Base-by-base conservation (phyloP, 2,113 vertebrate genomes). In the Pluvialis apricaria region DNA sequence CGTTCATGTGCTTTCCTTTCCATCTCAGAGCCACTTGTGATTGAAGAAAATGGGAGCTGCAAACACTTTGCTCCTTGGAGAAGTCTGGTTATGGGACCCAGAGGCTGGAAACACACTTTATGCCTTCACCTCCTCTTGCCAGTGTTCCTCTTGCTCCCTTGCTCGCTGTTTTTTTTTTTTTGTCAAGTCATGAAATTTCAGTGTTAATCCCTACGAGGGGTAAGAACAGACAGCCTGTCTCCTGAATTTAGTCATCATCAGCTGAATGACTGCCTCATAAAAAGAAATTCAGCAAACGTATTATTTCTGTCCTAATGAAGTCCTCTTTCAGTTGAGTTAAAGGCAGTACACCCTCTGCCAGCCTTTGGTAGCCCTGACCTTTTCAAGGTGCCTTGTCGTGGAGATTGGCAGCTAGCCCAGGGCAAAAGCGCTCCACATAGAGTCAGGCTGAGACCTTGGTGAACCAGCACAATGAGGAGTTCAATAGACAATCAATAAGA, bases 401-500 rank as follows among this genome's bases (percentile, higher is more conserved):
- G 28, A 96, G 86, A 94, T 38, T 88, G 94, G 90, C 95, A 90
- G 65, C 68, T 82, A 88, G 64, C 66, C 69, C 49, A 49, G 40
- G 61, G 93, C 76, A 83, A 91, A 82, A 90, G 21, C 3, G 1
- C 22, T 78, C 78, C 3, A 5, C 28, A 26, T 3, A 55, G 31
- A 93, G 16, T 38, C 65, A 68, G 73, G 57, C 71, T 61, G 5
- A 83, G 77, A 88, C 79, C 51, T 73, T 76, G 60, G 64, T 2
- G 1, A 89, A 57, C 31, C 32, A 60, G 18, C 40, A 79, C 82
- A 93, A 92, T 88, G 75, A 96, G 38, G 47, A 91, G 49, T 44
- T 96, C 82, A 90, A 89, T 38, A 90, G 52, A 60, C n/a, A 86
- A 82, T 95, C 92, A 97, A 32, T 90, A 90, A 88, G 88, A 93